Percentiles rank a stretch among this genome's conserved stretches.
phyloP scores from a whole-genome alignment of 2,797 vertebrate species.

The Gallinago nigripennis region DNA sequence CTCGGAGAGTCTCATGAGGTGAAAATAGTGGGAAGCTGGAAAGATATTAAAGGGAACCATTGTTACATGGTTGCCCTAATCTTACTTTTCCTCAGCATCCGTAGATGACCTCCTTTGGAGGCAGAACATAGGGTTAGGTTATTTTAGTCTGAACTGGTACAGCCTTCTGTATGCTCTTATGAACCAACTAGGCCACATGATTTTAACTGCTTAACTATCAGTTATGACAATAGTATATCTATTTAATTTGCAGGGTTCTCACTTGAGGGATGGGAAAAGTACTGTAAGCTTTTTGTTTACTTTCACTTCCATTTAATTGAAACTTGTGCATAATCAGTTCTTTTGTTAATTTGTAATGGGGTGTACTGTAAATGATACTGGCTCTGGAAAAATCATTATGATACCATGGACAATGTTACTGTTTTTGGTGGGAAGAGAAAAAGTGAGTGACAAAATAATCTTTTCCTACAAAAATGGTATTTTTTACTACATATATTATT shows the following conservation, averaged over 20 bases:
- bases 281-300: background rate
- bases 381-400: background rate
- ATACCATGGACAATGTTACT: background rate
- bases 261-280: background rate
- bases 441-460: background rate
- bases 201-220: background rate
- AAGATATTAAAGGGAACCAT: background rate
- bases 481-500: background rate
- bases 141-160: background rate
- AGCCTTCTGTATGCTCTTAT: background rate
- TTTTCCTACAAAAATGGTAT: background rate
- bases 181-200: accelerated
- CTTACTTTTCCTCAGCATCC: background rate
- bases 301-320: background rate
- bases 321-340: background rate
- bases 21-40: background rate
- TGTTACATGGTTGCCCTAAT: background rate
- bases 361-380: background rate
- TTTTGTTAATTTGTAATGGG: background rate
- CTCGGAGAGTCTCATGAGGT: background rate
- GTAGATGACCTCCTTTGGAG: accelerated
- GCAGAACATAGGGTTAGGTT: background rate
- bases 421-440: background rate
- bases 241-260: background rate
- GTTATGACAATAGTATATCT: background rate